These are phyloP conservation scores for Melitaea athalia DNA, from an alignment of 2,888 invertebrate species.

Conservation along the genomic window DNA sequence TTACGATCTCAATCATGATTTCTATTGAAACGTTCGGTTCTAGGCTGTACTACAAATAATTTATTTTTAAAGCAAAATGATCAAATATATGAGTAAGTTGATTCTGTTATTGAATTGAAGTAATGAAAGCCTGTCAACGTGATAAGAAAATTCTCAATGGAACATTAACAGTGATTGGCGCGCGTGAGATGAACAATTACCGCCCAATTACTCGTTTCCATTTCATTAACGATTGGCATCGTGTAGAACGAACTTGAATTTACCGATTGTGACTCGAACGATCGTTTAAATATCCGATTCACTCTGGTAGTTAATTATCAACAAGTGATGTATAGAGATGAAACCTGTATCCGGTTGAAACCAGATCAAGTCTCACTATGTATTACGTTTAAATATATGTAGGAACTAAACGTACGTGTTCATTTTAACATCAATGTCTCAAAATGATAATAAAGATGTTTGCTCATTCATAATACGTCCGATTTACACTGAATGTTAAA, in stretches of 20 bases:
- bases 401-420: neutral
- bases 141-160: neutral
- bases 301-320: slow-evolving; percentile 34
- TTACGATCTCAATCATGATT: slow-evolving; percentile 9
- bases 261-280: slow-evolving; percentile 47
- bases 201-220: slow-evolving; percentile 27
- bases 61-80: no score
- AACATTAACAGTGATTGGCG: neutral
- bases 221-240: slow-evolving; percentile 33
- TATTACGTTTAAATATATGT: no score
- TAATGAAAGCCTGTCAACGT: neutral
- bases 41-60: no score
- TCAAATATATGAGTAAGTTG: neutral
- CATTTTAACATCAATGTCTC: neutral
- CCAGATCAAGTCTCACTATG: neutral
- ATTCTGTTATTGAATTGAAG: neutral
- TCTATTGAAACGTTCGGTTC: no score
- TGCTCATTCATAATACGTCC: slow-evolving; percentile 2
- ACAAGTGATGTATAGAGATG: slow-evolving; percentile 26
- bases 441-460: neutral
- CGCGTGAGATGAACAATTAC: slow-evolving; percentile 4
- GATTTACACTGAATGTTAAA: slow-evolving; percentile 9
- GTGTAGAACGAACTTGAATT: slow-evolving; percentile 42
- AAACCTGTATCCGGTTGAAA: slow-evolving; percentile 29
- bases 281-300: slow-evolving; percentile 33